phyloP scores from a whole-genome alignment of 2,888 invertebrate species.

The Ochropleura leucogaster region DNA sequence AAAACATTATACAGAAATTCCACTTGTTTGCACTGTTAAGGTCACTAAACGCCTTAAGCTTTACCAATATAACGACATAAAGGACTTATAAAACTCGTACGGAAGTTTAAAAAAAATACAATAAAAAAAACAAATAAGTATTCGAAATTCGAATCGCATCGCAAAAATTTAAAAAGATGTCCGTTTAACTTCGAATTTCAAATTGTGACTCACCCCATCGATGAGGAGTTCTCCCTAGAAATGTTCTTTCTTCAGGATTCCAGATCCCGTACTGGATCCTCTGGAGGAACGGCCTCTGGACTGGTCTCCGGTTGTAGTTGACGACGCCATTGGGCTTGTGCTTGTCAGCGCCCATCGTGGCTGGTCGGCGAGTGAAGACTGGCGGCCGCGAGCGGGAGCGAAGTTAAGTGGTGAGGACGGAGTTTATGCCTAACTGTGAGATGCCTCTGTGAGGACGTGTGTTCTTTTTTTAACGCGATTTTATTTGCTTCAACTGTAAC shows the following conservation, averaged over 20 bases:
- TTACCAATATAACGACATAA: background rate
- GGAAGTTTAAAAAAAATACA: background rate
- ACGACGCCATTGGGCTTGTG: slow-evolving; percentile 84
- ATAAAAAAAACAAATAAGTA: background rate
- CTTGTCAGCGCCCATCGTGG: slow-evolving; percentile 85
- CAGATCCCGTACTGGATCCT: slow-evolving; percentile 88
- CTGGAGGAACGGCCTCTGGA: slow-evolving; percentile 82
- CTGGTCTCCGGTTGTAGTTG: slow-evolving; percentile 83
- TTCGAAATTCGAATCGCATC: background rate
- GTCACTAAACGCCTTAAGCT: too few relatives aligned
- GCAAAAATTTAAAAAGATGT: background rate
- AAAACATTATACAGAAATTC: background rate
- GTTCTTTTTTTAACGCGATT: background rate
- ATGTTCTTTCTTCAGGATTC: slow-evolving; percentile 91
- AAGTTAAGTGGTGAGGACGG: background rate
- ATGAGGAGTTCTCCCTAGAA: slow-evolving; percentile 91
- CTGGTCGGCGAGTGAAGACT: slow-evolving; percentile 50
- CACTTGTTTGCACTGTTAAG: background rate
- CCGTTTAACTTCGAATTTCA: slow-evolving; percentile 17
- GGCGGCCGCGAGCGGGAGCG: slow-evolving; percentile 21
- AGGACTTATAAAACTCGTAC: background rate
- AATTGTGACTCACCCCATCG: slow-evolving; percentile 92
- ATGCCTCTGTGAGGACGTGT: slow-evolving; percentile 30
- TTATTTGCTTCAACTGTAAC: too few relatives aligned
- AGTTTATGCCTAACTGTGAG: slow-evolving; percentile 44